Conservation (phyloP, 1,140 invertebrate species). For the Gonatopus flavifemur region DNA sequence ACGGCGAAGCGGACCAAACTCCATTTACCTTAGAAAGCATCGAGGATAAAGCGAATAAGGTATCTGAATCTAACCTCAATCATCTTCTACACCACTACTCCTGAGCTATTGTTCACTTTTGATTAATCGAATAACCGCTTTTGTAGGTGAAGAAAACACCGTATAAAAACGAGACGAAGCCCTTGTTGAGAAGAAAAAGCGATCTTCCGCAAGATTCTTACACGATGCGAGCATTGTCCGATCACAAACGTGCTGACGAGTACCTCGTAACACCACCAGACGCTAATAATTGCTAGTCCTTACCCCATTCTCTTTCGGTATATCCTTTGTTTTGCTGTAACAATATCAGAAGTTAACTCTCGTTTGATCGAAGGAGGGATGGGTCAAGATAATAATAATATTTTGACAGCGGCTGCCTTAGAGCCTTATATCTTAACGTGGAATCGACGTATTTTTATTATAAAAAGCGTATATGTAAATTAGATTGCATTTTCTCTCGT, state of each 20-base stretch:
- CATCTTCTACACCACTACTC: constrained; percentile 13
- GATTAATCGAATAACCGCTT: no score
- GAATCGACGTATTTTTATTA: constrained; percentile 17
- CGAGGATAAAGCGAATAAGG: constrained; percentile 79
- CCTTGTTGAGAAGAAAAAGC: constrained; percentile 88
- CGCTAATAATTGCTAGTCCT: constrained; percentile 79
- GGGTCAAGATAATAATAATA: constrained; percentile 19
- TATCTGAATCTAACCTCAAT: no score
- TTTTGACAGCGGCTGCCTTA: constrained; percentile 16
- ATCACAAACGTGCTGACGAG: constrained; percentile 89
- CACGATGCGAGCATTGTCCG: constrained; percentile 85
- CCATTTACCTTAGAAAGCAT: constrained; percentile 72
- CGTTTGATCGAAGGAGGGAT: constrained; percentile 23
- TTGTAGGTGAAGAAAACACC: constrained; percentile 53
- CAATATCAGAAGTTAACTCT: constrained; percentile 51
- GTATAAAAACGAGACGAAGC: constrained; percentile 76
- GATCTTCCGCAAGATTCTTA: constrained; percentile 90
- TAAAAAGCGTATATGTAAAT: constrained; percentile 18
- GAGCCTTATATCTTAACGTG: constrained; percentile 14
- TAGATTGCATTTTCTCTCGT: constrained; percentile 15
- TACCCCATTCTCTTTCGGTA: constrained; percentile 48
- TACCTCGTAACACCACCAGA: constrained; percentile 82
- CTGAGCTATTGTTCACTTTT: no score
- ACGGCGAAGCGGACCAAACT: constrained; percentile 61
- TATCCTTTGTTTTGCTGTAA: constrained; percentile 52